Conservation (phyloP, 2,888 invertebrate species). For the Amphiduros pacificus region DNA sequence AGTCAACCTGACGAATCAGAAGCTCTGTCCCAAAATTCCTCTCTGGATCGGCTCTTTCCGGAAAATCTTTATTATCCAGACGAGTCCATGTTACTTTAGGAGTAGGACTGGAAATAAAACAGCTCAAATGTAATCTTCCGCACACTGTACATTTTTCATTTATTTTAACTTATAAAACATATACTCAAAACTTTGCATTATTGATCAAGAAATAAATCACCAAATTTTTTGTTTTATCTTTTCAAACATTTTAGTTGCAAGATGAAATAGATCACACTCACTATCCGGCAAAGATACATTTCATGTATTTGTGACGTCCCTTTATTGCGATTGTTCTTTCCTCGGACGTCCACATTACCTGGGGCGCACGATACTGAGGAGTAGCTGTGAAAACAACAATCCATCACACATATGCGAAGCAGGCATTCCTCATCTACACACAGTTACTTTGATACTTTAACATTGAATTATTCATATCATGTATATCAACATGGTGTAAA, state of each 20-base stretch:
- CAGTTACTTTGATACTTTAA: background rate
- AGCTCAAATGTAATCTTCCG: too few species aligned
- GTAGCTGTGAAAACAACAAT: constrained; percentile 5
- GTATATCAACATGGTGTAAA: background rate
- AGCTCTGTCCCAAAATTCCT: constrained; percentile 92
- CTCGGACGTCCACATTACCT: constrained; percentile 24
- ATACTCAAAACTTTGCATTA: background rate
- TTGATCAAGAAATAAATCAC: background rate
- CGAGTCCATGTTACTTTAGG: constrained; percentile 93
- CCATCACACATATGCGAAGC: background rate
- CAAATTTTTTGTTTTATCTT: background rate
- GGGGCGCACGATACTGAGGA: constrained; percentile 9
- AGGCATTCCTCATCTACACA: background rate
- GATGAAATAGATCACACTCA: constrained; percentile 15
- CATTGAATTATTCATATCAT: background rate
- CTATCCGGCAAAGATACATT: constrained; percentile 35
- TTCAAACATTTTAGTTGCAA: background rate
- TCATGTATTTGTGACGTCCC: constrained; percentile 23
- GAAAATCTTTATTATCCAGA: constrained; percentile 62
- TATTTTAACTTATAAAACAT: background rate
- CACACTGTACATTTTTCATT: too few species aligned
- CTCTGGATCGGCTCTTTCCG: constrained; percentile 62
- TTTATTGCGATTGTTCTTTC: constrained; percentile 15
- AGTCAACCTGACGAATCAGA: constrained; percentile 30
- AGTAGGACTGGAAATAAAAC: constrained; percentile 71